phyloP scores from a whole-genome alignment of 2,797 vertebrate species.

The Atherinosoma microstoma region DNA sequence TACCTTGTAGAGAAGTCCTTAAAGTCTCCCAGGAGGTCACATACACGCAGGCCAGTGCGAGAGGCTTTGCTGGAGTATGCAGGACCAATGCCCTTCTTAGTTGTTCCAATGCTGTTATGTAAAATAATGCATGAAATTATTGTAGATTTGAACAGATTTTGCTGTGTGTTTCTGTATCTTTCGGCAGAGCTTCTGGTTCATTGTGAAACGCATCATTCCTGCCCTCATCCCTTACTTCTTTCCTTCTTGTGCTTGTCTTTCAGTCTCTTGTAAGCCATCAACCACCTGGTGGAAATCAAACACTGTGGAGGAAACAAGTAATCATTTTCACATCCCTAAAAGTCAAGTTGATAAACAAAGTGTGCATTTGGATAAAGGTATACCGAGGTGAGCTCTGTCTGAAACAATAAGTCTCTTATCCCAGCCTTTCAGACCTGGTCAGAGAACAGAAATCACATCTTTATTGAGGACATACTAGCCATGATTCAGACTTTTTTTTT shows the following conservation, averaged over 20 bases:
- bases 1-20: conserved; percentile 94
- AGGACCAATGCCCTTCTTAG: conserved; percentile 98
- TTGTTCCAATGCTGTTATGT: conserved; percentile 92
- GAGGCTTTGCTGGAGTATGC: conserved; percentile 97
- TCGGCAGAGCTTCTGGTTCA: conserved; percentile 4
- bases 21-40: conserved; percentile 95
- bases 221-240: conserved; percentile 88
- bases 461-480: neutral
- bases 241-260: conserved; percentile 95
- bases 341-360: neutral
- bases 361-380: conserved; percentile 23
- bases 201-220: neutral
- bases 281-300: conserved; percentile 98
- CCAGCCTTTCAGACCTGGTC: conserved; percentile 95
- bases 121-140: conserved; percentile 10
- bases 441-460: conserved; percentile 25
- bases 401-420: conserved; percentile 97
- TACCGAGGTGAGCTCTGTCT: conserved; percentile 97
- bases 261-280: conserved; percentile 95
- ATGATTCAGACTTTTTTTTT: neutral
- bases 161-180: neutral
- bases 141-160: neutral
- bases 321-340: neutral
- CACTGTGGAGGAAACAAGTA: conserved; percentile 80
- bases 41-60: conserved; percentile 94